Evolutionary conservation across 2,113 vertebrate species (phyloP), one percentile per base, ranked within the genome.

Genomic region (Oenanthe oenanthe): DNA sequence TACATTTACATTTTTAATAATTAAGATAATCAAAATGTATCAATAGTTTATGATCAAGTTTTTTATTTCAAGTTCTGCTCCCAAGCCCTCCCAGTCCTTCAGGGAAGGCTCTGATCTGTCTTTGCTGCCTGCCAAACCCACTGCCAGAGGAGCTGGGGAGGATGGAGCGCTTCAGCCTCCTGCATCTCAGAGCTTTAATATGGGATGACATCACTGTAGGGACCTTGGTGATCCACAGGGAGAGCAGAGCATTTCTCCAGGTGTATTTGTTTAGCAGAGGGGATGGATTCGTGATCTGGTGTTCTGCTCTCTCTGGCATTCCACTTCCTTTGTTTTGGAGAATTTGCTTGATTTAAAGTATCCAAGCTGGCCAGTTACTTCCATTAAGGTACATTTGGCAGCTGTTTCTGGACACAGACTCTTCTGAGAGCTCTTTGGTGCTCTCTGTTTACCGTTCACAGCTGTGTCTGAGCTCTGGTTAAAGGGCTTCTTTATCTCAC

Each of bases 381-480:
- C 72, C 86, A 66, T 90, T 90, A 83, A 92, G 91, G 88, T 96
- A 40, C 60, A 58, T 76, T 92, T 97, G 92, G 95, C 94, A 97
- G 75, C 88, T 80, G 63, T 66, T 92, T 80, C 79, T 95, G 92
- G 82, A 85, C 67, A 82, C 58, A 14, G 38, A 54, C 71, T 54
- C 93, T 82, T 60, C 71, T 66, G 82, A 90, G 88, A 94, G 88
- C 67, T 83, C 85, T 76, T 92, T 56, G 63, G 67, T 88, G 85
- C 76, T 94, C 90, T 79, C 57, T 94, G 75, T 96, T 95, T 95
- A 90, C 92, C 79, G 16, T 92, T 93, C 91, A 95, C 94, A 96
- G 85, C 91, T 94, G 87, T 86, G 83, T 58, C 45, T 58, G 87
- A 92, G 86, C 51, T 71, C 80, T 89, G 81, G 53, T 71, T 87